phyloP scores from a whole-genome alignment of 2,113 vertebrate species.

The Erinaceus europaeus region DNA sequence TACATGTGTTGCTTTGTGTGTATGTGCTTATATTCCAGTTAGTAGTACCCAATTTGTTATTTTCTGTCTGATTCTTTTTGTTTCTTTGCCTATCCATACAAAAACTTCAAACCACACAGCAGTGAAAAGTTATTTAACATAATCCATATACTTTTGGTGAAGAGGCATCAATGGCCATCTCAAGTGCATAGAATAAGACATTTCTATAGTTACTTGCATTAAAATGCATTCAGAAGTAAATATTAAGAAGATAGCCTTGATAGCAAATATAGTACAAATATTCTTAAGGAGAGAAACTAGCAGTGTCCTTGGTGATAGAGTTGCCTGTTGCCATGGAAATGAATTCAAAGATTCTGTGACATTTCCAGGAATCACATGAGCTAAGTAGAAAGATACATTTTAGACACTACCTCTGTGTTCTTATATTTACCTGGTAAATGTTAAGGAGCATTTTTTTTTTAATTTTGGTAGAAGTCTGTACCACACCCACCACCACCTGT shows the following conservation, averaged over 20 bases:
- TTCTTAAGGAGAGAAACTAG: not conserved
- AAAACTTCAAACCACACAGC: not conserved
- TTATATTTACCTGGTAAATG: slow-evolving; percentile 48
- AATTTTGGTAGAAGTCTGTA: no score
- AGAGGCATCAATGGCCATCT: not conserved
- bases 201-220: not conserved
- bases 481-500: no score
- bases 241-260: not conserved
- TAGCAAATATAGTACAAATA: not conserved
- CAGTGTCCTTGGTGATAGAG: not conserved
- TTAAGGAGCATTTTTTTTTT: no score
- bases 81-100: not conserved
- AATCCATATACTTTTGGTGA: not conserved
- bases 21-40: not conserved
- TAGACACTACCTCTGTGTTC: slow-evolving; percentile 30
- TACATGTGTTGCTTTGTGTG: not conserved
- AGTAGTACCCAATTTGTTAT: not conserved
- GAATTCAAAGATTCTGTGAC: slow-evolving; percentile 47
- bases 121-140: not conserved
- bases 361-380: slow-evolving; percentile 46
- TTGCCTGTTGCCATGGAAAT: slow-evolving; percentile 43
- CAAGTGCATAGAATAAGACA: not conserved
- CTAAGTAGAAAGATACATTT: slow-evolving; percentile 40
- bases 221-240: slow-evolving; percentile 49
- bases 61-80: not conserved